Evolutionary conservation across 1,140 invertebrate species (phyloP).

Genomic region (Probaryconus sp.): DNA sequence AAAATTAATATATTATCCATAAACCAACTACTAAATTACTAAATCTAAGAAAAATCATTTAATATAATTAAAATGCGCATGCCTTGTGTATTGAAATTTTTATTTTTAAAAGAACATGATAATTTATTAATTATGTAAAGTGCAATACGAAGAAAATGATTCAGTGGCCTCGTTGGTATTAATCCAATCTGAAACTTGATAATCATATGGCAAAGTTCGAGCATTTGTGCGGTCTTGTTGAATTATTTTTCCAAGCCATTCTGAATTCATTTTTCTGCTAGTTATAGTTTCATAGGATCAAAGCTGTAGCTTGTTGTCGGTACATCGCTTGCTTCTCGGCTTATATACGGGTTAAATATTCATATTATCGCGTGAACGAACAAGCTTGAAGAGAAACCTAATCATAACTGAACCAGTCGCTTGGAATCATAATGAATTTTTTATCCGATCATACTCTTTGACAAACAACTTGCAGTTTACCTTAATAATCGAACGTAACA

Average conservation of each 20-base stretch:
- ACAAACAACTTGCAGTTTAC: background rate
- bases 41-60: no score
- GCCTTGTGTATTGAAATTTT: no score
- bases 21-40: no score
- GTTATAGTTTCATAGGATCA: slow-evolving; percentile 2
- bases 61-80: no score
- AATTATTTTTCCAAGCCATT: background rate
- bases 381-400: slow-evolving; percentile 2
- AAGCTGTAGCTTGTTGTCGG: background rate
- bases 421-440: slow-evolving; percentile 1
- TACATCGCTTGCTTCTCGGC: background rate
- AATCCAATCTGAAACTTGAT: background rate
- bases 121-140: no score
- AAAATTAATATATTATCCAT: no score
- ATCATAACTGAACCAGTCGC: background rate
- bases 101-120: no score
- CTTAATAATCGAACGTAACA: background rate
- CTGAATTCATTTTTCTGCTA: background rate
- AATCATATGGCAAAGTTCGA: background rate
- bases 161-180: background rate
- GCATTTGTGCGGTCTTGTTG: background rate
- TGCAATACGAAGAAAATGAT: no score
- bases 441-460: slow-evolving; percentile 1
- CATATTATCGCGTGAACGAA: slow-evolving; percentile 3
- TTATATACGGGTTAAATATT: slow-evolving; percentile 2